Conservation (phyloP, 2,797 vertebrate species). For the Etheostoma nigrum region DNA sequence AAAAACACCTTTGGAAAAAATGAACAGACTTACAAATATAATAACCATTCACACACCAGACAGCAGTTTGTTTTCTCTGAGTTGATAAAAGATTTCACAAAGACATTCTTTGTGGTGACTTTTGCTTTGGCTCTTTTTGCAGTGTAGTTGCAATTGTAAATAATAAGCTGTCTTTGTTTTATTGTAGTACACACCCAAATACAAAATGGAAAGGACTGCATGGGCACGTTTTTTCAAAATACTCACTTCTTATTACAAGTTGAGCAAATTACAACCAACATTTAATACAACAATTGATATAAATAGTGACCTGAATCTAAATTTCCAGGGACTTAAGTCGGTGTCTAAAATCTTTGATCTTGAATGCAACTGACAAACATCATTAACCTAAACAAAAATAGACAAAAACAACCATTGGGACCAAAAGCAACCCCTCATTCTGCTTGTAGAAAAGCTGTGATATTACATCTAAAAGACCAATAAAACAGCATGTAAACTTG, state of each 20-base stretch:
- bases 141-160: slow-evolving; percentile 31
- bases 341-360: slow-evolving; percentile 49
- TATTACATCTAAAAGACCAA: slow-evolving; percentile 41
- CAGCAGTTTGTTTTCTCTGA: slow-evolving; percentile 7
- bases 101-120: slow-evolving; percentile 35
- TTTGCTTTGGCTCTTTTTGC: slow-evolving; percentile 48
- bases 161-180: slow-evolving; percentile 33
- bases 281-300: slow-evolving; percentile 8
- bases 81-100: slow-evolving; percentile 28
- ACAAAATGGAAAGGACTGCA: background rate
- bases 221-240: background rate
- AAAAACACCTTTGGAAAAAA: slow-evolving; percentile 13
- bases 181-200: slow-evolving; percentile 11
- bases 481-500: slow-evolving; percentile 52
- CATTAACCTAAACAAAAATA: slow-evolving; percentile 46
- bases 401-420: slow-evolving; percentile 57
- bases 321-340: slow-evolving; percentile 23
- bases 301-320: slow-evolving; percentile 44
- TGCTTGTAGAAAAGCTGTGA: slow-evolving; percentile 42
- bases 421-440: slow-evolving; percentile 19
- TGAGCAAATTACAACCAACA: background rate
- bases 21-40: background rate
- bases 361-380: slow-evolving; percentile 45
- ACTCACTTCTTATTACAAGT: background rate
- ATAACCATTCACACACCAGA: slow-evolving; percentile 8